Conservation (phyloP, 2,113 vertebrate species). For the Osmerus eperlanus region DNA sequence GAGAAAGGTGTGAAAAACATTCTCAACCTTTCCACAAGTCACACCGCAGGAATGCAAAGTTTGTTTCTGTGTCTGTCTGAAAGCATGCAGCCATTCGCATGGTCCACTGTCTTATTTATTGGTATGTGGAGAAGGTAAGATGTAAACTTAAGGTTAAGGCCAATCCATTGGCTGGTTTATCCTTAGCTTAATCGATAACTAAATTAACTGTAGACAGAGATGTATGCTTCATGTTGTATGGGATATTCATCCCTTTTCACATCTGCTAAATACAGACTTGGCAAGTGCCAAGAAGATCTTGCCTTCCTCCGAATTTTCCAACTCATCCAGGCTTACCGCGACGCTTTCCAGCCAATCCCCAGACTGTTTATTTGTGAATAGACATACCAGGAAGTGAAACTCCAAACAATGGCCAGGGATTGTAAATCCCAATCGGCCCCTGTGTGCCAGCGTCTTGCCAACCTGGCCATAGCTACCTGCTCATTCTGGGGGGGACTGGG, state of each 20-base stretch:
- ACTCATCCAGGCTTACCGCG: conserved; percentile 34
- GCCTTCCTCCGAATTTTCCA: conserved; percentile 14
- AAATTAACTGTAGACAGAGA: no score
- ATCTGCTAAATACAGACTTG: conserved; percentile 40
- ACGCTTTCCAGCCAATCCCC: conserved; percentile 44
- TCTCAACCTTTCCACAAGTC: conserved; percentile 23
- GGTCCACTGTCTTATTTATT: conserved; percentile 2
- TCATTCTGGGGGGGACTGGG: conserved; percentile 12
- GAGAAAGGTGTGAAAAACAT: conserved; percentile 19
- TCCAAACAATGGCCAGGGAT: conserved; percentile 64
- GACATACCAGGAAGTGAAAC: conserved; percentile 64
- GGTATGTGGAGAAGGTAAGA: background rate
- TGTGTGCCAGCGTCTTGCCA: conserved; percentile 22
- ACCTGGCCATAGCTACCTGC: conserved; percentile 38
- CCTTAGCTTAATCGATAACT: no score
- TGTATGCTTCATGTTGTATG: background rate
- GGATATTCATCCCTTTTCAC: conserved; percentile 29
- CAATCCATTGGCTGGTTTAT: background rate
- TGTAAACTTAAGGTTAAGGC: background rate
- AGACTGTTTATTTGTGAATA: conserved; percentile 68
- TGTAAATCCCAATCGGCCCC: conserved; percentile 53
- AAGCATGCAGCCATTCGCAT: conserved; percentile 8
- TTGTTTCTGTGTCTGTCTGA: conserved; percentile 28
- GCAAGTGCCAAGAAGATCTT: conserved; percentile 26
- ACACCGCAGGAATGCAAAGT: conserved; percentile 28